phyloP scores from a whole-genome alignment of 2,888 invertebrate species.

The Agonopterix heracliana region DNA sequence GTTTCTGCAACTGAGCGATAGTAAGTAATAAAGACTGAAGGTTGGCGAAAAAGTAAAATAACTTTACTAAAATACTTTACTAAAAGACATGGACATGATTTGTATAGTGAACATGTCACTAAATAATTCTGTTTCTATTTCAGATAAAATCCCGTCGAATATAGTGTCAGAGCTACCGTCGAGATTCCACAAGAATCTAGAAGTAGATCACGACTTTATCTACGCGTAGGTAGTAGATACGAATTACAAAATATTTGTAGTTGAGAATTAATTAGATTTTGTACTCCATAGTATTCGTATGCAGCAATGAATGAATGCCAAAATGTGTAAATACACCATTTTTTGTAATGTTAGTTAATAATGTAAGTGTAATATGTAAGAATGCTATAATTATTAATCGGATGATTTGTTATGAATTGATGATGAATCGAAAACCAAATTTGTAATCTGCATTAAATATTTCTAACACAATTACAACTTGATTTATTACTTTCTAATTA shows the following conservation, averaged over 20 bases:
- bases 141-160: slow-evolving; percentile 88
- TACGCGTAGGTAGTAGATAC: slow-evolving; percentile 36
- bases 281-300: background rate
- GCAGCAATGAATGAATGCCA: slow-evolving; percentile 1
- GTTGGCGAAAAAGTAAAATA: too few relatives aligned
- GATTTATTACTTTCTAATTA: too few relatives aligned
- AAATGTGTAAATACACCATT: slow-evolving; percentile 3
- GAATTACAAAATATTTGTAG: background rate
- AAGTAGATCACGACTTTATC: slow-evolving; percentile 56
- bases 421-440: too few relatives aligned
- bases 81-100: too few relatives aligned
- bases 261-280: background rate
- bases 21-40: too few relatives aligned
- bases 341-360: background rate
- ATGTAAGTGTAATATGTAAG: too few relatives aligned
- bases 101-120: background rate
- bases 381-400: too few relatives aligned
- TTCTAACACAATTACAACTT: too few relatives aligned
- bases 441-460: too few relatives aligned
- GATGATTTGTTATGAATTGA: too few relatives aligned
- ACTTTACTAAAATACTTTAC: too few relatives aligned
- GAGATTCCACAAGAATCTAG: slow-evolving; percentile 71
- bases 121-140: slow-evolving; percentile 26
- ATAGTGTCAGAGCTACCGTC: slow-evolving; percentile 87
- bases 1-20: too few relatives aligned